Percentiles rank a stretch among this genome's conserved stretches.
phyloP scores from a whole-genome alignment of 2,888 invertebrate genomes.

The Empis stercorea region DNA sequence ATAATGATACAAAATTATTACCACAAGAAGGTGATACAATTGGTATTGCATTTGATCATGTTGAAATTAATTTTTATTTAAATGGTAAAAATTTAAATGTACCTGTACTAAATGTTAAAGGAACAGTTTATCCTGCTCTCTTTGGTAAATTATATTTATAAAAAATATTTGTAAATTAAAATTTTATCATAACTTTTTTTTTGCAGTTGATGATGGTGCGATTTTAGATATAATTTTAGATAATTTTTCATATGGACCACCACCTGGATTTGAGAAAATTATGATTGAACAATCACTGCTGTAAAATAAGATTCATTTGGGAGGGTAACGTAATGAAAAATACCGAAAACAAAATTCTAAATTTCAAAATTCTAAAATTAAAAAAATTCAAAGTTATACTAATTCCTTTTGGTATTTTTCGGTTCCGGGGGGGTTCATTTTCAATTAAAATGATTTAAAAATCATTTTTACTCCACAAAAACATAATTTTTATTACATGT shows the following conservation, averaged over 20 bases:
- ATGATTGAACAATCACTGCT: slow-evolving; percentile 94
- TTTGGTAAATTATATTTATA: slow-evolving; percentile 56
- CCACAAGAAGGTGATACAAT: slow-evolving; percentile 57
- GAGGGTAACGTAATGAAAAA: no score
- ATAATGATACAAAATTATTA: slow-evolving; percentile 8
- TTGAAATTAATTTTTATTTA: slow-evolving; percentile 86
- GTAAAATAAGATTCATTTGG: slow-evolving; percentile 51
- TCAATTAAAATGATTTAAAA: no score
- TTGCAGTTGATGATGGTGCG: slow-evolving; percentile 92
- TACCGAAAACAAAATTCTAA: no score
- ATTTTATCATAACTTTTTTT: slow-evolving; percentile 17
- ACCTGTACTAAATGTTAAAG: slow-evolving; percentile 77
- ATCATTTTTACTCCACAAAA: no score
- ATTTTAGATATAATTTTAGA: slow-evolving; percentile 90
- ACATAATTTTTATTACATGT: no score
- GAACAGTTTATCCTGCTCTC: slow-evolving; percentile 80
- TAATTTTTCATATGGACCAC: slow-evolving; percentile 71
- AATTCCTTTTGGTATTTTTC: no score
- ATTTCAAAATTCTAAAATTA: no score
- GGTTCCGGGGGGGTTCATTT: no score
- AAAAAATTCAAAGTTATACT: no score
- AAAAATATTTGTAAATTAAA: neutral
- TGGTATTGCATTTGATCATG: slow-evolving; percentile 91
- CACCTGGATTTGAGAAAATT: slow-evolving; percentile 84
- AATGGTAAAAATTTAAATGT: slow-evolving; percentile 82